A percentile compares a stretch with the other conserved stretches of the same genome.
phyloP scores from a whole-genome alignment of 2,797 vertebrate genomes.

The Acipenser oxyrinchus region DNA sequence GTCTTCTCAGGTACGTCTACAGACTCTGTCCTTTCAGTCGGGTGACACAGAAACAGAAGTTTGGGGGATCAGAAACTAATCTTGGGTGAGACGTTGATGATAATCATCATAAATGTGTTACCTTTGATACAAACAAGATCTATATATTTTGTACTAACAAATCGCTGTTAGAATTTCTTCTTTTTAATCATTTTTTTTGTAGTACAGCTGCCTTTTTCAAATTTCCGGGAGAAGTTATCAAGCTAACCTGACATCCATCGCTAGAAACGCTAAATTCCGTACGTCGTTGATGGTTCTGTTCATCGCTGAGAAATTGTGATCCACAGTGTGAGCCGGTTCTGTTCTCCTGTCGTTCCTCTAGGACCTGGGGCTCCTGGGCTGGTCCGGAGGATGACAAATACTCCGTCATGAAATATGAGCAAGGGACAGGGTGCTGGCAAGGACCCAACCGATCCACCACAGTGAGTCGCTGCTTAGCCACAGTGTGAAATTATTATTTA shows the following conservation, averaged over 20 bases:
- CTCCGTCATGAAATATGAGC: conserved; percentile 81
- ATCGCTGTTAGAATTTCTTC: neutral
- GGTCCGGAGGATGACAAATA: conserved; percentile 73
- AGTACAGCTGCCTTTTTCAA: neutral
- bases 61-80: conserved; percentile 81
- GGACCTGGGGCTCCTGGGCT: conserved; percentile 78
- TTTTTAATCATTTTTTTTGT: neutral
- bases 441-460: conserved; percentile 81
- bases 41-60: conserved; percentile 82
- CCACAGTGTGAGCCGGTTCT: neutral
- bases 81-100: conserved; percentile 63
- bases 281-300: too few species aligned
- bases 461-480: conserved; percentile 48
- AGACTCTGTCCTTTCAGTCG: conserved; percentile 80
- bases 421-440: conserved; percentile 86
- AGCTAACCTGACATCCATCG: too few species aligned
- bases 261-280: too few species aligned
- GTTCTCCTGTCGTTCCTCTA: conserved; percentile 29
- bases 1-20: conserved; percentile 70
- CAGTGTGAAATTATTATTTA: neutral
- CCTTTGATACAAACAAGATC: too few species aligned
- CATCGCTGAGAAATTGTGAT: too few species aligned
- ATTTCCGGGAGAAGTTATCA: neutral
- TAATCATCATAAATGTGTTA: too few species aligned
- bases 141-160: too few species aligned